Evolutionary conservation across 2,113 vertebrate species (phyloP), one percentile per base, ranked within the genome.

Genomic region (Anguilla rostrata): DNA sequence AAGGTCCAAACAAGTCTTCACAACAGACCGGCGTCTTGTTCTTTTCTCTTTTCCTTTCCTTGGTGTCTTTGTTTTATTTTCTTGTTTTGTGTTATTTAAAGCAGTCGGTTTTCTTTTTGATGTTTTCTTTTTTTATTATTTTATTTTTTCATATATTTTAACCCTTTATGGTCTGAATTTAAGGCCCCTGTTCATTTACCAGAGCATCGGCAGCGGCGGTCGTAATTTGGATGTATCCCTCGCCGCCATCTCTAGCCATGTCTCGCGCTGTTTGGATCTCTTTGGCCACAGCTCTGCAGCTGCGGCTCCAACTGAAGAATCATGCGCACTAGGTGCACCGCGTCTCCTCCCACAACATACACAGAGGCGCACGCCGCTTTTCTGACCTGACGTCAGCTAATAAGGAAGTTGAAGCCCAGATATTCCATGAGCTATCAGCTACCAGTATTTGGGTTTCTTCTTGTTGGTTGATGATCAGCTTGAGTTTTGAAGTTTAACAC

Each of bases 201-300:
- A 95, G 94, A 81, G 92, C 92, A 91, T 88, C 90, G 88, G 91
- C 92, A 87, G 91, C 96, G 94, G 95, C 94, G 95, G 94, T 95
- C 92, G 96, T 94, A 89, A 94, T 94, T 94, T 92, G 94, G 89
- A 95, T 93, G 93, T 94, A 93, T 96, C 95, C 94, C 95, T 96
- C 95, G 95, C 97, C 95, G 95, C 97, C 96, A 96, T 97, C 96
- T 95, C 93, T 93, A 91, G 95, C 96, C 95, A 95, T 97, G 95
- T 95, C 96, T 96, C 93, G 92, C 85, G 88, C 94, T 93, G 91
- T 88, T 92, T 87, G 90, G 87, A 89, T 92, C 92, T 94, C 94
- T 94, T 89, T 88, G 93, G 93, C 92, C 92, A 91, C 92, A 83
- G 90, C 87, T 92, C 92, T 91, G 95, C 95, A 89, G 94, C 96